Base-by-base conservation (phyloP, 2,797 vertebrate genomes). In the Apogon talboti region DNA sequence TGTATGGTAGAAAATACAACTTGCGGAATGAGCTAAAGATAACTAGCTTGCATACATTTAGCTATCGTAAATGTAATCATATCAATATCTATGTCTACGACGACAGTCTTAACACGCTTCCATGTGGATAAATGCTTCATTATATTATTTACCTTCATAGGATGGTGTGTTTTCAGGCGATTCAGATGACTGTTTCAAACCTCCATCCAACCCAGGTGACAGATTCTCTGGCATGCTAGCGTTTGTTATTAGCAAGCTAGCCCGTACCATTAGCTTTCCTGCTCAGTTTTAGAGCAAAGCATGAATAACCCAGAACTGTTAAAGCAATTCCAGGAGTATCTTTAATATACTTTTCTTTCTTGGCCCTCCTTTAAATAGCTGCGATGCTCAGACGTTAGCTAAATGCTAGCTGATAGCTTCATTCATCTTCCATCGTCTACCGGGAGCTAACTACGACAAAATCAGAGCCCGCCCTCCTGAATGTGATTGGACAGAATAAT, bases 171-270 rank as follows among this genome's bases (percentile, higher is more conserved):
- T 62, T 24, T 44, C 7, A 5, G 35, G 28, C 19, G 28, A 30
- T 57, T 78, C 44, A 61, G 74, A 19, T 54, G 49, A 46, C 44
- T 47, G 64, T 51, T 49, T 54, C 45, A 67, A 49, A 44, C 8
- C 47, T 56, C 37, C 45, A 44, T 47, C 59, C 60, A 58, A 3
- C 2, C 41, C 15, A 30, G 43, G 5, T 14, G 44, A 28, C 50
- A 55, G 40, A 11, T 62, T 52, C 33, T 37, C 38, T 41, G 55
- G 24, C 83, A 82, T 86, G 87, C 82, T 90, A 86, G 82, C 56
- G 42, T 60, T 66, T 83, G 72, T 74, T 83, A 13, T 75, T 84
- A 87, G 78, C 83, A 47, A 14, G 11, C 13, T 64, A 21, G 13
- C 30, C 15, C 44, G 54, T 3, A 15, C 12, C 1, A 14, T 11